Conservation (phyloP, 2,888 invertebrate species). For the Eulithis prunata region DNA sequence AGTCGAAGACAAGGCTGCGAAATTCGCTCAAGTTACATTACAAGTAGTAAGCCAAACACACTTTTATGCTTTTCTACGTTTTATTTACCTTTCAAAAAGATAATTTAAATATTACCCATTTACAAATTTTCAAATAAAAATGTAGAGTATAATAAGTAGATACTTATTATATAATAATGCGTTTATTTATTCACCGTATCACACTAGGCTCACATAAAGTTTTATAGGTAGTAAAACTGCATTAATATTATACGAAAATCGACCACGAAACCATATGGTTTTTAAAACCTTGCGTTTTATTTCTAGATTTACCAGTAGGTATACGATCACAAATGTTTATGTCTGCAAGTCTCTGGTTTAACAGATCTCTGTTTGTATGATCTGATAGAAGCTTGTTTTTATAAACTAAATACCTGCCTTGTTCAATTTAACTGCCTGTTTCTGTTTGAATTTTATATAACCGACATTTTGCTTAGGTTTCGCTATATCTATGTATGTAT, state of each 20-base stretch:
- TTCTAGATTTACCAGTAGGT: conserved; percentile 43
- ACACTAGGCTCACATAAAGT: not conserved
- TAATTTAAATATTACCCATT: no score
- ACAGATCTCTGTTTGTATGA: conserved; percentile 32
- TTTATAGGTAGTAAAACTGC: conserved; percentile 8
- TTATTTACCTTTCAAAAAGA: no score
- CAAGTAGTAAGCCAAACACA: no score
- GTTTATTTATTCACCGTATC: no score
- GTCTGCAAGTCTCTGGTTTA: conserved; percentile 58
- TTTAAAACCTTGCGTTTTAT: conserved; percentile 44
- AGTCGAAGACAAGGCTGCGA: not conserved
- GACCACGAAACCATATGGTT: conserved; percentile 30
- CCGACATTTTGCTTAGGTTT: no score
- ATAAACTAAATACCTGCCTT: conserved; percentile 15
- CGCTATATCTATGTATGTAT: no score
- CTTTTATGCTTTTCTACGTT: no score
- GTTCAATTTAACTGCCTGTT: not conserved
- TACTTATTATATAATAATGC: no score
- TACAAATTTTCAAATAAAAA: no score
- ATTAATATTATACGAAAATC: conserved; percentile 10
- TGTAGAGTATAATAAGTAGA: no score
- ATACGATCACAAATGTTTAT: conserved; percentile 55
- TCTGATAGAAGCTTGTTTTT: conserved; percentile 36
- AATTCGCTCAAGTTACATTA: no score
- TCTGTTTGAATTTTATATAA: not conserved